These are phyloP conservation scores for Hirtodrosophila cameraria DNA, from an alignment of 2,888 invertebrate genomes.

Conservation along the genomic window DNA sequence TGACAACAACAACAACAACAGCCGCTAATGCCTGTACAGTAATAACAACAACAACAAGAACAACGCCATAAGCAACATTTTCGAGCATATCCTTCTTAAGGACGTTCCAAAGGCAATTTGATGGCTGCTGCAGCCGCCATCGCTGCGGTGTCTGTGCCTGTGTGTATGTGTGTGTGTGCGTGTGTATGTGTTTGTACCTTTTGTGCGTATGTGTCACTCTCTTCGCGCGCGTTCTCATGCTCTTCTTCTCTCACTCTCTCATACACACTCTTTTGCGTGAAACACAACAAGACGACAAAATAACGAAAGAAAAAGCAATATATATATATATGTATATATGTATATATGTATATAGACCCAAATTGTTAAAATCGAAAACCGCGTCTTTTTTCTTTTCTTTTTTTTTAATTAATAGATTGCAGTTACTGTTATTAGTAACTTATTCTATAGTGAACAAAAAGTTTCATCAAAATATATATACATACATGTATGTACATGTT, in stretches of 20 bases:
- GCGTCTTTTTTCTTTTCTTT: no score
- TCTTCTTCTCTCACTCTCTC: not conserved
- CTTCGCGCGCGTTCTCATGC: constrained; percentile 35
- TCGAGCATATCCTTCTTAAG: constrained; percentile 81
- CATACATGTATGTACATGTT: no score
- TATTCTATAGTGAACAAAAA: no score
- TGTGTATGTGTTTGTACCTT: constrained; percentile 19
- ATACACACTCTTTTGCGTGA: not conserved
- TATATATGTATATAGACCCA: no score
- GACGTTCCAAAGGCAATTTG: constrained; percentile 83
- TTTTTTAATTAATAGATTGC: no score
- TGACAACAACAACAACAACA: constrained; percentile 24
- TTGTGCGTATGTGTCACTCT: constrained; percentile 34
- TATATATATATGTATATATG: constrained; percentile 1
- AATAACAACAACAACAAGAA: constrained; percentile 29
- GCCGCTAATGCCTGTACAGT: constrained; percentile 30
- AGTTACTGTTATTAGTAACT: no score
- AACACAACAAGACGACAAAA: constrained; percentile 23
- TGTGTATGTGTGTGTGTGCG: constrained; percentile 25
- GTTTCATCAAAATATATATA: no score
- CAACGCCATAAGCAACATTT: constrained; percentile 62
- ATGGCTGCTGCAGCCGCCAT: constrained; percentile 55
- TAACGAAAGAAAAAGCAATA: constrained; percentile 14
- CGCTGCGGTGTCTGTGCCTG: constrained; percentile 22
- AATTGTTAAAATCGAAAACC: constrained; percentile 58